Base-by-base conservation (phyloP, 2,888 invertebrate species). In the Andrena flavipes region DNA sequence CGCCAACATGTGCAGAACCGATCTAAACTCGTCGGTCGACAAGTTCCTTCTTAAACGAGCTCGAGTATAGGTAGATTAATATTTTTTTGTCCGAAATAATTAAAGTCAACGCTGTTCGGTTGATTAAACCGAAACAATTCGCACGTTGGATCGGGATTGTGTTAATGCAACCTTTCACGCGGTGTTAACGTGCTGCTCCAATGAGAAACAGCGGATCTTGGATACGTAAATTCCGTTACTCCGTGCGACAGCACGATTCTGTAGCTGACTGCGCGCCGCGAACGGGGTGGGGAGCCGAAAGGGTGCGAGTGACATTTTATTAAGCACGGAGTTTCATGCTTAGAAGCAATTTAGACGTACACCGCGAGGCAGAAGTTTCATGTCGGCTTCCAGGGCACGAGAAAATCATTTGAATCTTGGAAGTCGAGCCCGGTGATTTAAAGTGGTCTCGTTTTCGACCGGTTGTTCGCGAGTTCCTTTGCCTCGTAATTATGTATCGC, bases 251-350 rank as follows among this genome's bases (percentile, higher is more conserved):
- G 51, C 79, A 23, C 29, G 35, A 2, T 48, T 48, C 70, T 80
- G 80, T 35, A 29, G 51, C 7, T 80, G 79, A 80, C 80, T 80
- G 56, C 29, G 70, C 30, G 49, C 23, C 29, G 23, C 35, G 59
- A 13, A 35, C 49, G 13, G 23, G 64, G n/a, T 59, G 23, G 59
- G 42, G 42, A 49, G 23, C 35, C 56, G 79, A 70, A 70, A 70
- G 64, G 70, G 69, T 80, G 80, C 80, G 30, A 54, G 65, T 80
- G 80, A 80, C 80, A 79, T 79, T 80, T 80, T 80, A 80, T 80
- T 71, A 80, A 79, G 79, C 33, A 79, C 64, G 13, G 79, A 80
- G 65, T 79, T 80, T 71, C 80, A 54, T 79, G 80, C 60, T 80
- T 71, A 60, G 79, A 62, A 79, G 80, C 70, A 70, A 80, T 79